Evolutionary conservation across 2,113 vertebrate species (phyloP), one percentile per base, ranked within the genome.

Genomic region (Paramormyrops kingsleyae): DNA sequence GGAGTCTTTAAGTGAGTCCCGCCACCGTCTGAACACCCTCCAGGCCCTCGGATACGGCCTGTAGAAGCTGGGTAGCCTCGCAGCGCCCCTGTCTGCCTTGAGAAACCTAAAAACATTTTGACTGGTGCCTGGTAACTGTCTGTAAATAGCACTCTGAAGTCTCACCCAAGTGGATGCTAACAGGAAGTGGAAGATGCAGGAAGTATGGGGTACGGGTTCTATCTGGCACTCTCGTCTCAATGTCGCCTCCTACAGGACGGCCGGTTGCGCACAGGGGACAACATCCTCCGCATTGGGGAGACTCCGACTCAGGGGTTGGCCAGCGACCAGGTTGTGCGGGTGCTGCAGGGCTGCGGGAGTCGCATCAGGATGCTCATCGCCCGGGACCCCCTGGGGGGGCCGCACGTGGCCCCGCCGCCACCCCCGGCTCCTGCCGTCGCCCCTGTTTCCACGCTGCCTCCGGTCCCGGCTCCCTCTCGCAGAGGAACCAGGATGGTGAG

Each of bases 261-360:
- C 24, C 96, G 97, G 77, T 96, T 99, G 46, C 95, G 88, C 52
- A 99, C 97, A 0, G 98, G 98, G 10, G 99, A 99, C 93, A 96
- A 99, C 94, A 99, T 99, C 94, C 92, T 99, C n/a, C 94, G 96
- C 90, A 99, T 99, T 13, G 98, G 98, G 80, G 93, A 93, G 19
- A 99, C 96, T 31, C 95, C 97, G 13, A 98, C 99, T 15, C 96
- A 95, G 8, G 97, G 97, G 13, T 96, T 99, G 95, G 95, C 88
- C 93, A 99, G 97, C 0, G 99, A 99, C 90, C 98, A 99, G 92
- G 98, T 99, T 2, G 98, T 99, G 0, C 96, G 96, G 88, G 98
- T 98, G 88, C 94, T 99, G 89, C 97, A 98, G 89, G 97, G 95
- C 62, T 99, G 99, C 7, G 99, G 99, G 56, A 97, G 95, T 92